Base-by-base conservation (phyloP, 35 echinoderm and acorn worm genomes). In the Hemicentrotus pulcherrimus region DNA sequence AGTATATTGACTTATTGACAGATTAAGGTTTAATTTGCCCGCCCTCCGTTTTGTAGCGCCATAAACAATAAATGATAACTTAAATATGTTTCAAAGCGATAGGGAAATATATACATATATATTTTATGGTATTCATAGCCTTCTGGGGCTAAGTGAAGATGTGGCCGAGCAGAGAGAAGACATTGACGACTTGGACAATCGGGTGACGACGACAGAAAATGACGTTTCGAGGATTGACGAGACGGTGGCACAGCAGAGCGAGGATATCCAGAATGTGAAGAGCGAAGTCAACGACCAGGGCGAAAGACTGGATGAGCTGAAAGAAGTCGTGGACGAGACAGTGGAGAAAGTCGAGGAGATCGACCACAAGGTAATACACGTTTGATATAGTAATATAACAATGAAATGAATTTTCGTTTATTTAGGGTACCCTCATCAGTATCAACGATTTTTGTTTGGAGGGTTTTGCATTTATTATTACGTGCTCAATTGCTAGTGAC, bases 281-380 rank as follows among this genome's bases (percentile, higher is more conserved):
- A 95, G 96, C 35, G 98, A 97, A 45, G 97, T 99, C 45, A 94
- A 85, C 30, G 96, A 97, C 71, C 98, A 97, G 86, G 98, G 97
- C 18, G 92, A 99, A 91, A 86, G 88, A 48, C 47, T 99, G 46
- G 98, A 96, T n/a, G 94, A 96, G 30, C 45, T 99, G 35, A 96
- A 99, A 87, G 96, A 96, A 70, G 95, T 96, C 33, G 98, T 99
- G 2, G 98, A 97, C 89, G 98, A 99, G 13, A 95, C 95, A 4
- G 94, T 99, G 32, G 97, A 95, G 31, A 97, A 96, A 50, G 98
- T 99, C 6, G 98, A 97, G 46, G 98, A 97, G 95, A 99, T 99
- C 11, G 98, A 97, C 71, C 97, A 97, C 48, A 99, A 99, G 95
- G 98, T 99, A 9, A 59, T 14, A 59, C 7, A 14, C 1, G 16